Evolutionary conservation across 2,888 invertebrate genomes (phyloP).

Genomic region (Eupelmus urozonus): DNA sequence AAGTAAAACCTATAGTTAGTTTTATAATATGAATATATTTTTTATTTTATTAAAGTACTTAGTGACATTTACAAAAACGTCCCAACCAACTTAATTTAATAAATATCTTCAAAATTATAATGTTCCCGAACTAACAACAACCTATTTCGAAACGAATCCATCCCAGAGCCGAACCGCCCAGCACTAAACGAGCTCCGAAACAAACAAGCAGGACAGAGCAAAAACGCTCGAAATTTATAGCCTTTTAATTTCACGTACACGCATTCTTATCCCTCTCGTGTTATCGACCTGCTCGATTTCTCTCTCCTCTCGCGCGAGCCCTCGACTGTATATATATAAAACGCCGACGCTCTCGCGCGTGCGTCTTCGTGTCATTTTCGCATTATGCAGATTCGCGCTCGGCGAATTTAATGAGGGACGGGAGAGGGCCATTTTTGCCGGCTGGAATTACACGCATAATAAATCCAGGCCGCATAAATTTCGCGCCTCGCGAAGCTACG

Average conservation of each 20-base stretch:
- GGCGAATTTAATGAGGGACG: conserved; percentile 52
- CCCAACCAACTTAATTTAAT: too few relatives aligned
- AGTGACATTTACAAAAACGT: too few relatives aligned
- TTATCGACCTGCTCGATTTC: conserved; percentile 37
- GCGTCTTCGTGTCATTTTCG: conserved; percentile 54
- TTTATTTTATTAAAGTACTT: too few relatives aligned
- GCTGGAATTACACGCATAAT: conserved; percentile 57
- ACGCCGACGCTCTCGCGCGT: neutral
- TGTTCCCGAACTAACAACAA: too few relatives aligned
- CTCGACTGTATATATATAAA: neutral
- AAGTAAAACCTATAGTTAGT: too few relatives aligned
- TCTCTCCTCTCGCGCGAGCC: neutral
- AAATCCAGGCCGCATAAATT: conserved; percentile 54
- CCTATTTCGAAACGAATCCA: too few relatives aligned
- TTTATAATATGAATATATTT: too few relatives aligned
- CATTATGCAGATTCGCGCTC: conserved; percentile 52
- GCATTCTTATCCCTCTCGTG: conserved; percentile 21
- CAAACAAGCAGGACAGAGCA: neutral
- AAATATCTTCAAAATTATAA: too few relatives aligned
- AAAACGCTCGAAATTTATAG: conserved; percentile 39
- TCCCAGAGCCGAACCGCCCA: too few relatives aligned
- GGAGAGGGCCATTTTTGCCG: conserved; percentile 45
- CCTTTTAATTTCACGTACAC: conserved; percentile 38
- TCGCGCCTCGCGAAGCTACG: neutral
- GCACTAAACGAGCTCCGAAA: too few relatives aligned